These are phyloP conservation scores for Drosophila repleta DNA, from an alignment of 1,140 invertebrate genomes.

Conservation along the genomic window DNA sequence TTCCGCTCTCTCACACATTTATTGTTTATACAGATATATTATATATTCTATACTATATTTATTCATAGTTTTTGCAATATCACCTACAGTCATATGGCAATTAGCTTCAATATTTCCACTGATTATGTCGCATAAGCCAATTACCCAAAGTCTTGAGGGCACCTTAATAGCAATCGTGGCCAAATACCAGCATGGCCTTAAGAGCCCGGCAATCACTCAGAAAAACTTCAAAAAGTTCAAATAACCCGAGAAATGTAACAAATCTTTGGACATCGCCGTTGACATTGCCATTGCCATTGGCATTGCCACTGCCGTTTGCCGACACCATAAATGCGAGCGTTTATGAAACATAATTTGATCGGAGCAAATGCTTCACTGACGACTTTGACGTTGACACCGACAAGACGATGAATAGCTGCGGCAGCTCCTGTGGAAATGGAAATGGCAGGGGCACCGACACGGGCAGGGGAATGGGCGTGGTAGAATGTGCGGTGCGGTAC, in stretches of 20 bases:
- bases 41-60: too few relatives aligned
- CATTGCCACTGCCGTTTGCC: slow-evolving; percentile 19
- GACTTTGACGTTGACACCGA: slow-evolving; percentile 63
- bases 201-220: slow-evolving; percentile 13
- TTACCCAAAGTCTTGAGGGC: slow-evolving; percentile 13
- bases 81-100: too few relatives aligned
- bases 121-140: slow-evolving; percentile 4
- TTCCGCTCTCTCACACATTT: too few relatives aligned
- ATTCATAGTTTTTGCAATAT: too few relatives aligned
- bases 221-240: slow-evolving; percentile 64
- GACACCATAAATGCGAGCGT: slow-evolving; percentile 75
- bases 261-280: slow-evolving; percentile 60
- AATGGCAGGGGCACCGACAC: neutral
- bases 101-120: slow-evolving; percentile 4
- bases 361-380: slow-evolving; percentile 69
- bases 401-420: slow-evolving; percentile 38
- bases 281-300: neutral
- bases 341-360: slow-evolving; percentile 83
- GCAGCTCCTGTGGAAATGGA: too few relatives aligned
- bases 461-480: neutral
- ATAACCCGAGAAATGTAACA: slow-evolving; percentile 75
- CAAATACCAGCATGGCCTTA: slow-evolving; percentile 1
- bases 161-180: slow-evolving; percentile 1
- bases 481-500: slow-evolving; percentile 41
- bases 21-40: too few relatives aligned